A percentile compares a stretch with the other conserved stretches of the same genome.
Conservation (phyloP, 2,888 invertebrate species). For the Eristalis tenax region DNA sequence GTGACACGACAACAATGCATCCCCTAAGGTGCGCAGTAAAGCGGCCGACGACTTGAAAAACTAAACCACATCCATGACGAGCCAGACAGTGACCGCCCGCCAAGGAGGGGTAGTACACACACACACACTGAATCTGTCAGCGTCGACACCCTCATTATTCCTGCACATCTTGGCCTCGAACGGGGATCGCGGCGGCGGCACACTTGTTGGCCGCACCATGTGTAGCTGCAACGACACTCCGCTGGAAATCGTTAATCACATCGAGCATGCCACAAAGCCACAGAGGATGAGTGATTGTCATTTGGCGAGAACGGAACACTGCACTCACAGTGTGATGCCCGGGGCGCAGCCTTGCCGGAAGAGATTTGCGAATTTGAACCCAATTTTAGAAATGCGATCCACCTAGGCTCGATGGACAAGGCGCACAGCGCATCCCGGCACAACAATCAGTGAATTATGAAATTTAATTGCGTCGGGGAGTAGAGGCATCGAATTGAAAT, state of each 20-base stretch:
- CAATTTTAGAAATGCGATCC: conserved; percentile 1
- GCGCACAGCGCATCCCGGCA: no score
- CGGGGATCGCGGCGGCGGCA: neutral
- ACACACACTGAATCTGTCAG: neutral
- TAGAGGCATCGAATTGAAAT: neutral
- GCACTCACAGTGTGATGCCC: neutral
- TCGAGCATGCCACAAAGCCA: neutral
- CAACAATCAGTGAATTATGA: neutral
- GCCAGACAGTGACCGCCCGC: neutral
- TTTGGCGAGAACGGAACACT: neutral
- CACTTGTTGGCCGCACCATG: neutral
- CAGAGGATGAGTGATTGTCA: neutral
- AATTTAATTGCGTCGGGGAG: neutral
- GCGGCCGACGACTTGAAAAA: conserved; percentile 1
- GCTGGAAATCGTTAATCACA: neutral
- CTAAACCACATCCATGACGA: conserved; percentile 6
- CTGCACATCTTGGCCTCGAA: neutral
- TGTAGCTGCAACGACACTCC: neutral
- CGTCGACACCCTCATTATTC: neutral
- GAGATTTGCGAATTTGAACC: neutral
- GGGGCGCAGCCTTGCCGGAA: neutral
- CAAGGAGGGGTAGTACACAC: neutral
- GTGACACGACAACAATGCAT: conserved; percentile 55
- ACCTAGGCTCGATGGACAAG: neutral
- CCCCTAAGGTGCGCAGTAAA: conserved; percentile 29